phyloP scores from a whole-genome alignment of 2,113 vertebrate genomes.

The Semnornis frantzii region DNA sequence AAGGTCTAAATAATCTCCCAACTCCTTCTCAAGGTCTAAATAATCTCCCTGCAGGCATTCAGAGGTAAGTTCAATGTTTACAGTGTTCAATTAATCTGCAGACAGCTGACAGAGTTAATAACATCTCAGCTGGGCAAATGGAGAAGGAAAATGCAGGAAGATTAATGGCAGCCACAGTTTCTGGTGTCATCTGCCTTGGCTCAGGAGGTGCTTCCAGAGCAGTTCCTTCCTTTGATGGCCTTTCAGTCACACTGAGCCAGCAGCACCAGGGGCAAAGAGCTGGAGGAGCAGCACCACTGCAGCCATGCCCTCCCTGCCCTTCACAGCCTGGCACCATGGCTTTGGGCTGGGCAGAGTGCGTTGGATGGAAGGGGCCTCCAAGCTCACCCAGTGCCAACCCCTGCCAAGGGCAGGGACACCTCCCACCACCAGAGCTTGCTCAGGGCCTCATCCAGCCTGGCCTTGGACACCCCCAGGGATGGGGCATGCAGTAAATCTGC shows the following conservation, averaged over 20 bases:
- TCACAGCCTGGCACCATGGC: not conserved
- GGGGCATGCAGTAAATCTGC: too few species aligned
- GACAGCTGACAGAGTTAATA: slow-evolving; percentile 26
- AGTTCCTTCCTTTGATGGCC: not conserved
- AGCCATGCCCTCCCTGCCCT: not conserved
- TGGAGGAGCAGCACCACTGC: not conserved
- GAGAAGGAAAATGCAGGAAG: not conserved
- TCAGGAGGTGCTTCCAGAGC: not conserved
- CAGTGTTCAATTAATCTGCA: not conserved
- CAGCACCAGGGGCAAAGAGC: not conserved
- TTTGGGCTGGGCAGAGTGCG: too few species aligned
- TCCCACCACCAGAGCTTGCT: too few species aligned
- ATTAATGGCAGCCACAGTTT: not conserved
- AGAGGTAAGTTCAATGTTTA: not conserved
- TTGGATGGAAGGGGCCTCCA: too few species aligned
- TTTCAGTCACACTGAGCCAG: not conserved
- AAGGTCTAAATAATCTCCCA: not conserved
- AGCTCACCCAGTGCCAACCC: too few species aligned
- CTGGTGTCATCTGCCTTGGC: not conserved
- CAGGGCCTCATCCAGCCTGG: too few species aligned
- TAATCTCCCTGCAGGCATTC: not conserved
- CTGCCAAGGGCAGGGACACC: too few species aligned
- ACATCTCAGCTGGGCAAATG: not conserved
- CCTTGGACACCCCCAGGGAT: too few species aligned
- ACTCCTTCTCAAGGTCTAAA: not conserved